phyloP scores from a whole-genome alignment of 2,113 vertebrate genomes.

The Microtus montanus region DNA sequence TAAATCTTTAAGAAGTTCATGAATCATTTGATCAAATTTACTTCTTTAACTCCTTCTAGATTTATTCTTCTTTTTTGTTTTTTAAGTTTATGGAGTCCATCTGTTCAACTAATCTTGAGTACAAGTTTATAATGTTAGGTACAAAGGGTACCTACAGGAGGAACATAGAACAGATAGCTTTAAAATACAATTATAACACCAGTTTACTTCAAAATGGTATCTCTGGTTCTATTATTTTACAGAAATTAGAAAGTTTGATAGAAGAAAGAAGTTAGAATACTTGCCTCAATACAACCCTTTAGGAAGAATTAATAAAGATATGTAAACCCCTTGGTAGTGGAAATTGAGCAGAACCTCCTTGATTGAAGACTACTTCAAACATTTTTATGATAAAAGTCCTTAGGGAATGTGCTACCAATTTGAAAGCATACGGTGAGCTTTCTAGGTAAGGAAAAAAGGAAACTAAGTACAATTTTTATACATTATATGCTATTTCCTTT shows the following conservation, averaged over 20 bases:
- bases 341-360: neutral
- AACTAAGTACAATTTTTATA: neutral
- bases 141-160: neutral
- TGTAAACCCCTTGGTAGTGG: neutral
- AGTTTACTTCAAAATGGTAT: neutral
- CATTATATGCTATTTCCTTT: neutral
- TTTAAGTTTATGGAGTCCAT: neutral
- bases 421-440: neutral
- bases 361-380: neutral
- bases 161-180: neutral
- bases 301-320: neutral
- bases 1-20: neutral
- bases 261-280: neutral
- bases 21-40: neutral
- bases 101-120: neutral
- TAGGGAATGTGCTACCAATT: neutral
- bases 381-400: neutral
- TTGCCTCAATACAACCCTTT: neutral
- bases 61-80: neutral
- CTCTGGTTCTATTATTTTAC: no score
- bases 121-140: neutral
- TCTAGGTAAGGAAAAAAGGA: neutral
- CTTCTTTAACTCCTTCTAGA: neutral
- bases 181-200: neutral
- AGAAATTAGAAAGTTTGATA: neutral